Base-by-base conservation (phyloP, 2,113 vertebrate species). In the Alouatta palliata region DNA sequence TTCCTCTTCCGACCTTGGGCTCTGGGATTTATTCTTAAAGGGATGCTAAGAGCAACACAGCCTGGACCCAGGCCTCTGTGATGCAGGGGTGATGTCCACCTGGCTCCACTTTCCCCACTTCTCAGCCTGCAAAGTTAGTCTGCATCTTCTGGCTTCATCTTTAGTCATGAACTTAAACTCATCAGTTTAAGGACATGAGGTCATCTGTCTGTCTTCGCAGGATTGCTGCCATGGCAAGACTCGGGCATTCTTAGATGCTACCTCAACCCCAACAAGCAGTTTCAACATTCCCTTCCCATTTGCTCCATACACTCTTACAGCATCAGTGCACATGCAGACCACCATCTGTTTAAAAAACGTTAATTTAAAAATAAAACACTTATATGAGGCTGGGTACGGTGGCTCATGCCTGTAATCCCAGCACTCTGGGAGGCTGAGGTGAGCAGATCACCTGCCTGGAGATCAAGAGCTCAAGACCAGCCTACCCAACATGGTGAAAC, bases 31-130 rank as follows among this genome's bases (percentile, higher is more conserved):
- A 35, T 23, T 73, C 35, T 77, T 43, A 47, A 2, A 58, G 52
- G 64, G 71, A 47, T 45, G 16, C 27, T 40, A 9, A 37, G 98
- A 99, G 40, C 99, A 99, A 0, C 99, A 99, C 13, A 97, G 98
- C 71, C 98, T 98, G 98, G 98, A 95, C 98, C 2, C 97, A 87
- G 0, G 98, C 99, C 43, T 98, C 98, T 95, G n/a, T 64, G 27
- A 14, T 64, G 37, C 96, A 96, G 23, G 99, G 99, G 99, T 99
- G 91, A 95, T 76, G 5, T 7, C 7, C 19, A 32, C 13, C 23
- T 20, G 8, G 1, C 11, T 12, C 54, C 10, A 7, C 37, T 77
- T 25, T n/a, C 30, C 21, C 20, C 35, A 25, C 17, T 68, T 14
- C 35, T 47, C 86, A 45, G 76, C 64, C 61, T 56, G 21, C 12